Evolutionary conservation across 2,113 vertebrate genomes (phyloP), one percentile per base, ranked within the genome.

Genomic region (Cygnus atratus): DNA sequence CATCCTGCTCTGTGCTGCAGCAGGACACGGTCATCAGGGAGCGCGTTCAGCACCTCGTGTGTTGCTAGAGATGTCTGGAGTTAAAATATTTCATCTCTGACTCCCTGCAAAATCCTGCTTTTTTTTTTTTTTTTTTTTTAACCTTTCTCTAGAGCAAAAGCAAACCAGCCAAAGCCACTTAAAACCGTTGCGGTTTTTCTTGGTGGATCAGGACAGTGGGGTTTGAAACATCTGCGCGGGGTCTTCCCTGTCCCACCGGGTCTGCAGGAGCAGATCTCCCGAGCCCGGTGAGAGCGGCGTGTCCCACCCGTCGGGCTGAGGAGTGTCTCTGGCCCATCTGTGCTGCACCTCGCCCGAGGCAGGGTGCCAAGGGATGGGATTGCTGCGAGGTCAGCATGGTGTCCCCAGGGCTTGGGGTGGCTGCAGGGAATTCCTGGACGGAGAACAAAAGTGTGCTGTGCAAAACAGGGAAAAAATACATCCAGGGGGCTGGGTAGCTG

Each of bases 401-500:
- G 57, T 62, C 84, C 44, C 55, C 33, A 37, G 59, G 48, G 74
- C 54, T 35, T n/a, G 48, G 16, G 58, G 35, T 81, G 50, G 37
- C 79, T 82, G 50, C 55, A 31, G 68, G 77, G 63, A 37, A 37
- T 46, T 87, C 31, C 58, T 80, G 48, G 62, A 67, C 54, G 15
- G 22, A 22, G 25, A 67, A 84, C 46, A 62, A 48, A 61, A 67
- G 48, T 1, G 0, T 31, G 15, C 57, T 33, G 9, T 52, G 91
- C 52, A 26, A n/a, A 74, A 9, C 65, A 54, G 22, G 37, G 59
- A 17, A 67, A 54, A 66, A 22, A 41, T 55, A 7, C 13, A 2
- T 44, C 80, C 90, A 83, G 80, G 68, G 88, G 80, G 81, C 57
- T 18, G 67, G 67, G 67, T 76, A 88, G 81, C 94, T 89, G 76